phyloP scores from a whole-genome alignment of 2,888 invertebrate genomes.

The Himalopsyche kuldschensis region DNA sequence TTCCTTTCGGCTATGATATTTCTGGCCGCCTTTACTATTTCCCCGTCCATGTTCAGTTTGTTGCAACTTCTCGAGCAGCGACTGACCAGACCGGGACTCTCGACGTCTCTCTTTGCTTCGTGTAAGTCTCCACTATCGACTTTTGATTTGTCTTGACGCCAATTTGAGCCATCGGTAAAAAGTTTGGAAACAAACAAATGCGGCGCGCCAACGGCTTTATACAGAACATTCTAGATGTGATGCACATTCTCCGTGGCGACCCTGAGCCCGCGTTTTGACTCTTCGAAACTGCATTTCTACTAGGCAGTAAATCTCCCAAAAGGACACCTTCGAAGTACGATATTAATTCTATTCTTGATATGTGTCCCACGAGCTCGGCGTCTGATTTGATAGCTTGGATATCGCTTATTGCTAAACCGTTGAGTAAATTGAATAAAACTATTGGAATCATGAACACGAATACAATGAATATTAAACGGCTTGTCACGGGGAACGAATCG shows the following conservation, averaged over 20 bases:
- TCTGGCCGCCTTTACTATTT: constrained; percentile 65
- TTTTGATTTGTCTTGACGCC: constrained; percentile 68
- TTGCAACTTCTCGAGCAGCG: constrained; percentile 54
- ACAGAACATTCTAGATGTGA: constrained; percentile 51
- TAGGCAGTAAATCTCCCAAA: constrained; percentile 60
- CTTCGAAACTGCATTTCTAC: constrained; percentile 49
- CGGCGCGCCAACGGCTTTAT: constrained; percentile 59
- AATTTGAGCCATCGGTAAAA: constrained; percentile 65
- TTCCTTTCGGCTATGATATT: constrained; percentile 54
- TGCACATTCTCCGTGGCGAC: constrained; percentile 50
- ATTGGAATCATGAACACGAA: constrained; percentile 84
- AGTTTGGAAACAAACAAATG: constrained; percentile 69
- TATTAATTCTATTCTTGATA: constrained; percentile 71
- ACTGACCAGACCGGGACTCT: constrained; percentile 50
- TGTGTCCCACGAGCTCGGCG: constrained; percentile 77
- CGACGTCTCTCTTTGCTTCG: constrained; percentile 48
- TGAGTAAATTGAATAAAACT: constrained; percentile 79
- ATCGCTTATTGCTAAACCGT: constrained; percentile 84
- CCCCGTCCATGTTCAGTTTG: constrained; percentile 60
- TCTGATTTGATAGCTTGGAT: constrained; percentile 77
- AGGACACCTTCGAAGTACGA: constrained; percentile 74
- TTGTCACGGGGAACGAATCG: constrained; percentile 66
- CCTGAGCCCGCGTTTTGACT: constrained; percentile 55
- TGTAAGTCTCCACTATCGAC: constrained; percentile 61
- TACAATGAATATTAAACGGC: constrained; percentile 74